Base-by-base conservation (phyloP, 2,888 invertebrate species). In the Himalopsyche kuldschensis region DNA sequence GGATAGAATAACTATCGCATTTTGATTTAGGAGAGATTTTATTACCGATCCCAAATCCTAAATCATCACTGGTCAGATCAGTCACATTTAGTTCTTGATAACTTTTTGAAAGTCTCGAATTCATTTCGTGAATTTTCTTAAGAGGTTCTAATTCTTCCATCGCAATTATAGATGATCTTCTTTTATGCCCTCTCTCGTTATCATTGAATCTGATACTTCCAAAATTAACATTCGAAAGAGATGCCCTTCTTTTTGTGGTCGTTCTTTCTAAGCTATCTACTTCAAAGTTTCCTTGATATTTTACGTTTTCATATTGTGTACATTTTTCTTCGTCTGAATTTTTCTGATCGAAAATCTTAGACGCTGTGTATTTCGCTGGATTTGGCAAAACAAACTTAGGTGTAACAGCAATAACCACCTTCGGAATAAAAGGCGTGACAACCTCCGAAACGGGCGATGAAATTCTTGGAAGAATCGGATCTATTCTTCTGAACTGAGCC, bases 241-340 rank as follows among this genome's bases (percentile, higher is more conserved):
- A 89, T 4, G 90, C 90, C 82, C 88, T 90, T 20, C 90, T 89
- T 85, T 87, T 88, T 20, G 87, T 87, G 15, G 88, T 88, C 35
- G 90, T 88, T 32, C 93, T 89, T 88, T 94, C 94, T 80, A 94
- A 88, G 87, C 94, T 94, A 84, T 94, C 93, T 4, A 94, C 90
- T 87, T 94, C 94, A 77, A 82, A 86, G 27, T 85, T 75, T 15
- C 80, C 82, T 15, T 84, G 84, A 24, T 81, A 35, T 30, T 41
- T 35, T n/a, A 79, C 41, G 15, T 79, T 79, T 48, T 79, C 75
- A 10, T 69, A 69, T 30, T 69, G 69, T 30, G 6, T 8, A 27
- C 15, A 15, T 27, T 30, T 63, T 30, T 17, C 63, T 5, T 46
- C 63, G 15, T 1, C 17, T 10, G 47, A n/a, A 11, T 78, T 78